Evolutionary conservation across 2,113 vertebrate genomes (phyloP).

Genomic region (Crotalus helleri): DNA sequence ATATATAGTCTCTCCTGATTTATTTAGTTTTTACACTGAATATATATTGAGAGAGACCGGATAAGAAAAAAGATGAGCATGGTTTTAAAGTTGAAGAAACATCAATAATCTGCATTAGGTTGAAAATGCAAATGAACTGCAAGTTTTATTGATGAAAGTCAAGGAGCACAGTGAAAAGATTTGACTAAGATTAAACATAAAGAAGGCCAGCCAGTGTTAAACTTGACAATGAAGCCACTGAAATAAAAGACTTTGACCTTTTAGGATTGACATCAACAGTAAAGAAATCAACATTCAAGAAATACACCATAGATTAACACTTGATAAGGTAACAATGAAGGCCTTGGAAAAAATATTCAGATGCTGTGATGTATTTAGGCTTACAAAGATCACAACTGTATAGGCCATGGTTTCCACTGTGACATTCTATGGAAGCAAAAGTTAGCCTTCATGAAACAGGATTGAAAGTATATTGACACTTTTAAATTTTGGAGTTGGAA

Average conservation of each 20-base stretch:
- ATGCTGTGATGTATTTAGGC: neutral
- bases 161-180: neutral
- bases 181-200: neutral
- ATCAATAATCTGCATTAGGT: neutral
- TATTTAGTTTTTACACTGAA: neutral
- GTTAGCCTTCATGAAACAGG: neutral
- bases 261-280: neutral
- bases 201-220: neutral
- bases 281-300: neutral
- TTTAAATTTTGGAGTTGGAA: neutral
- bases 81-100: neutral
- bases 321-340: neutral
- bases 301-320: neutral
- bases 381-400: neutral
- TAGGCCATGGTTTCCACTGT: neutral
- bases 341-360: neutral
- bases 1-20: neutral
- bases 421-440: neutral
- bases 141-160: neutral
- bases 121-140: neutral
- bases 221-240: neutral
- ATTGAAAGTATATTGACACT: neutral
- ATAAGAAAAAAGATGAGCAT: neutral
- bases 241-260: neutral
- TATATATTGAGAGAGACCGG: neutral